Conservation (phyloP, 2,113 vertebrate species). For the Mobula hypostoma region DNA sequence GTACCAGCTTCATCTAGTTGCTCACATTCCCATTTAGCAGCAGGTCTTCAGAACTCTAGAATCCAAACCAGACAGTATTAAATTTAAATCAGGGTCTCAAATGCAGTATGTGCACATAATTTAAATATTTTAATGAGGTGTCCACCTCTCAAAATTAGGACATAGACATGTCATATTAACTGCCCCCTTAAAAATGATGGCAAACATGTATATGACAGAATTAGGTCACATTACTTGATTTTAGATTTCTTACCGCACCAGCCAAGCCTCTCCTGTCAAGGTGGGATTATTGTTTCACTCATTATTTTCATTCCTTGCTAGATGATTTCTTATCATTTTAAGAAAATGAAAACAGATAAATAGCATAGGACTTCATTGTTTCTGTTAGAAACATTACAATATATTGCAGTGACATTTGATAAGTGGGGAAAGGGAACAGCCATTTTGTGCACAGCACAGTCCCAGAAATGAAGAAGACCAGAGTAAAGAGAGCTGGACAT, state of each 20-base stretch:
- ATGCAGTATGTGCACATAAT: background rate
- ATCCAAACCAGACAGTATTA: background rate
- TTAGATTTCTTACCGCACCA: background rate
- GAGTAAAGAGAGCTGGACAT: no score
- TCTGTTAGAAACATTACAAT: background rate
- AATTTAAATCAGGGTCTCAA: background rate
- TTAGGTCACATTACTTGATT: background rate
- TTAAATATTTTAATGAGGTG: background rate
- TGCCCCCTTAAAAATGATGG: no score
- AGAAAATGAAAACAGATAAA: background rate
- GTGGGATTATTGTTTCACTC: background rate
- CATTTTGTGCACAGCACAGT: background rate
- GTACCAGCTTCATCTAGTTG: no score
- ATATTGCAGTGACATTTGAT: background rate
- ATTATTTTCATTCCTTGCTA: background rate
- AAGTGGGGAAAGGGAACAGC: background rate
- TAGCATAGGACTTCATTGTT: background rate
- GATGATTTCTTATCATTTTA: background rate
- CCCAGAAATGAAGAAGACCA: background rate
- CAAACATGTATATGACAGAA: background rate
- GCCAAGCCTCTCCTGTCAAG: background rate
- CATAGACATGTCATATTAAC: no score
- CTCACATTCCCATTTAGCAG: background rate
- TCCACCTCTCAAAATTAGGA: no score
- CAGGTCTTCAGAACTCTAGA: background rate